phyloP scores from a whole-genome alignment of 2,888 invertebrate species.

The Mantis religiosa region DNA sequence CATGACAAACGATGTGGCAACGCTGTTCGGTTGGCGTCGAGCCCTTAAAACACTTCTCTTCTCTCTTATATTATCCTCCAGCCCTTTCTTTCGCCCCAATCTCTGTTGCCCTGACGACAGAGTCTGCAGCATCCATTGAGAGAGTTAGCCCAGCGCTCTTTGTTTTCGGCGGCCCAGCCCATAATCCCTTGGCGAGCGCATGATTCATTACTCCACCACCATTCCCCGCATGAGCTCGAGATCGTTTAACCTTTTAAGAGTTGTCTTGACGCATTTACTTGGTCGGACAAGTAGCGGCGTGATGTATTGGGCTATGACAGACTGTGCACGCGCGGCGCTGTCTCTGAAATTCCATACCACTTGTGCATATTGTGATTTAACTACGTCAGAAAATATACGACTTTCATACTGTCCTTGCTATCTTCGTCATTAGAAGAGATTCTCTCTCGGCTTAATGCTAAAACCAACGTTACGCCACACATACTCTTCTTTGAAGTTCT shows the following conservation, averaged over 20 bases:
- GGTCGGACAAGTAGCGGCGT: neutral
- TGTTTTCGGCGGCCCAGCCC: constrained; percentile 8
- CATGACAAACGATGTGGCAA: constrained; percentile 26
- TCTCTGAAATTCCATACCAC: neutral
- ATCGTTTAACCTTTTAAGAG: constrained; percentile 14
- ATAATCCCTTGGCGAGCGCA: constrained; percentile 3
- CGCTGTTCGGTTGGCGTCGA: constrained; percentile 23
- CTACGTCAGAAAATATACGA: too few relatives aligned
- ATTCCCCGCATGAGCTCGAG: neutral
- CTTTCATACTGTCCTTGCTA: too few relatives aligned
- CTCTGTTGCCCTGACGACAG: constrained; percentile 16
- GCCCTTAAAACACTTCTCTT: constrained; percentile 15
- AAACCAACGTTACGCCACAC: too few relatives aligned
- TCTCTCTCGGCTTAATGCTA: too few relatives aligned
- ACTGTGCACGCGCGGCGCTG: neutral
- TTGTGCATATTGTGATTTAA: neutral
- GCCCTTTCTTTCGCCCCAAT: neutral
- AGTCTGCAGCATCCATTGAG: constrained; percentile 2
- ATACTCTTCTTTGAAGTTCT: too few relatives aligned
- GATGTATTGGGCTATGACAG: neutral
- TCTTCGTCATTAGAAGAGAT: too few relatives aligned
- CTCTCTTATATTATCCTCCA: constrained; percentile 4
- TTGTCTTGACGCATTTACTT: constrained; percentile 11
- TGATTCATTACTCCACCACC: constrained; percentile 9
- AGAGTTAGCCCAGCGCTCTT: neutral